phyloP scores from a whole-genome alignment of 2,797 vertebrate species.

The Nyctibius grandis region DNA sequence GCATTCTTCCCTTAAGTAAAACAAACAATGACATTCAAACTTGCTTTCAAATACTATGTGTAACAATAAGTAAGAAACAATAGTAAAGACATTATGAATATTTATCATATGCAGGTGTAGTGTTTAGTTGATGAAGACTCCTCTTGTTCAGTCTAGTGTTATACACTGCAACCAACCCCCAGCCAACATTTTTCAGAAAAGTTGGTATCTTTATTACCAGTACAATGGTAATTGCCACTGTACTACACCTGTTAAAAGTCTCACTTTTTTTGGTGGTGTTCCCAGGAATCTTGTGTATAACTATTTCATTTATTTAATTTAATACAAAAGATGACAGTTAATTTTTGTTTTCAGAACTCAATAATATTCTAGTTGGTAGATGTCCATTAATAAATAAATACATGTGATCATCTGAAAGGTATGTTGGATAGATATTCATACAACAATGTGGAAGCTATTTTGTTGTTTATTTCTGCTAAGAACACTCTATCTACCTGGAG shows the following conservation, averaged over 20 bases:
- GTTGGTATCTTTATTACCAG: not conserved
- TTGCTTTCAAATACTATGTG: not conserved
- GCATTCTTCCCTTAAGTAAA: not conserved
- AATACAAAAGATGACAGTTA: not conserved
- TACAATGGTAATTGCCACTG: not conserved
- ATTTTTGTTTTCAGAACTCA: not conserved
- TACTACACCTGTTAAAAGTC: not conserved
- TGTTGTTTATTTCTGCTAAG: not conserved
- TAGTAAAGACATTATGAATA: not conserved
- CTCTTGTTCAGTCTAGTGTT: not conserved
- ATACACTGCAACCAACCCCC: fast-evolving
- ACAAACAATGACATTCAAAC: not conserved
- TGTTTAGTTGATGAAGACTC: not conserved
- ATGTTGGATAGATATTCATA: not conserved
- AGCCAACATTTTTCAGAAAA: not conserved
- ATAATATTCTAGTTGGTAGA: not conserved
- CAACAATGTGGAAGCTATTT: not conserved
- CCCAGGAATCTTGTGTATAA: not conserved
- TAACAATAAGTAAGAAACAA: not conserved
- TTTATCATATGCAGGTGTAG: not conserved
- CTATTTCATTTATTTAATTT: not conserved
- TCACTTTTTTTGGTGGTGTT: not conserved
- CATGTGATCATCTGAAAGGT: not conserved
- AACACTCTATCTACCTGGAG: not conserved
- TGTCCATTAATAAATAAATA: not conserved